Evolutionary conservation across 2,888 invertebrate species (phyloP).

Genomic region (Rapana venosa): DNA sequence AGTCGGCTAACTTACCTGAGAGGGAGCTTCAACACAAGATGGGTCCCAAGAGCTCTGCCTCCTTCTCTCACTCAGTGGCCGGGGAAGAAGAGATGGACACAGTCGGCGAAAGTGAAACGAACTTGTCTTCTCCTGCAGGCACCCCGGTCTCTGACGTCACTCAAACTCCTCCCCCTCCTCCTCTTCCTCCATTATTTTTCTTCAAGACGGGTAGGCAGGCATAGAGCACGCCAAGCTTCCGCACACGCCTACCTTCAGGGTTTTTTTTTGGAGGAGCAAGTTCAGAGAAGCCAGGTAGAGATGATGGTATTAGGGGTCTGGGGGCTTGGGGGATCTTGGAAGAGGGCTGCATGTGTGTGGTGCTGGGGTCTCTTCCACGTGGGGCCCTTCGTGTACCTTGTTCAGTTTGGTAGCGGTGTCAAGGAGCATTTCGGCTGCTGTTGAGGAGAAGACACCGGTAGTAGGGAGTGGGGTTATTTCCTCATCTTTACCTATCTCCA

Average conservation of each 20-base stretch:
- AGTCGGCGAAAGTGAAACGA: conserved; percentile 22
- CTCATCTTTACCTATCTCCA: too few relatives aligned
- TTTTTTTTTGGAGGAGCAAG: background rate
- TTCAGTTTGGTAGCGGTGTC: background rate
- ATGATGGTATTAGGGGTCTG: background rate
- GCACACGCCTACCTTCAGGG: background rate
- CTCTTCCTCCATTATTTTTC: background rate
- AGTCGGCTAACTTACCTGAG: background rate
- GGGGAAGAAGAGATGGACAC: background rate
- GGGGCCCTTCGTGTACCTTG: too few relatives aligned
- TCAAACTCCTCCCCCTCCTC: conserved; percentile 4
- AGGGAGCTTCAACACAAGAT: conserved; percentile 14
- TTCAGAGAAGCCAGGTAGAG: background rate
- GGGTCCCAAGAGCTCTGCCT: conserved; percentile 20
- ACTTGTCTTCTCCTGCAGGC: background rate
- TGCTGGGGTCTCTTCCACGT: too few relatives aligned
- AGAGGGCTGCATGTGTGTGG: too few relatives aligned
- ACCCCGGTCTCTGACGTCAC: conserved; percentile 2
- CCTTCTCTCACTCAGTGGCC: conserved; percentile 22
- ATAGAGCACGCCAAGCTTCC: background rate
- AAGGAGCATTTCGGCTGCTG: too few relatives aligned
- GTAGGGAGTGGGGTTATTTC: too few relatives aligned
- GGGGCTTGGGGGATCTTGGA: too few relatives aligned
- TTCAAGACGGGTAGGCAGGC: background rate
- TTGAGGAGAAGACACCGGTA: too few relatives aligned